Conservation (phyloP, 2,888 invertebrate species). For the Digitonthophagus gazella region DNA sequence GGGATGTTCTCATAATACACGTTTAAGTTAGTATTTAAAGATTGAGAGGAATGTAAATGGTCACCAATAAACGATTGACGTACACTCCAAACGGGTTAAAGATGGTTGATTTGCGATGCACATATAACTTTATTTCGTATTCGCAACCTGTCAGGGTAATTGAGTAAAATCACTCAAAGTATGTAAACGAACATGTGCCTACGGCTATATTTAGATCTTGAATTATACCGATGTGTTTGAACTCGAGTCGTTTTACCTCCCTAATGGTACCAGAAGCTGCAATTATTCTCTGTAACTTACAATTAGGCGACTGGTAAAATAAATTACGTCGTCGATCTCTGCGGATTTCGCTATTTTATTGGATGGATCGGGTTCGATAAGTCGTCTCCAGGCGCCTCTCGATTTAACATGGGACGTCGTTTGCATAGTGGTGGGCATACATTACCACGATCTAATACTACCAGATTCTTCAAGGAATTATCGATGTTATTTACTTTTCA, state of each 20-base stretch:
- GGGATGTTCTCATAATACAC: too few relatives aligned
- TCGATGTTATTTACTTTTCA: not conserved
- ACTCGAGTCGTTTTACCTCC: not conserved
- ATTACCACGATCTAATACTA: not conserved
- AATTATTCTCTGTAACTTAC: not conserved
- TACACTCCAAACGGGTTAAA: not conserved
- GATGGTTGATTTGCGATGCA: not conserved
- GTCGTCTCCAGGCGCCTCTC: not conserved
- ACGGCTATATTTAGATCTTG: not conserved
- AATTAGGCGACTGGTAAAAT: not conserved
- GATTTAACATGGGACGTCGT: not conserved
- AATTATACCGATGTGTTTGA: not conserved
- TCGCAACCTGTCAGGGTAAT: not conserved
- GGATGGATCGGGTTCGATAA: not conserved
- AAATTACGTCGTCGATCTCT: too few relatives aligned
- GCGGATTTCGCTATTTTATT: not conserved
- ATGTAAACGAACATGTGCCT: not conserved
- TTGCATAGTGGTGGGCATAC: not conserved
- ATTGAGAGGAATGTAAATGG: too few relatives aligned
- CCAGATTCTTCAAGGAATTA: not conserved
- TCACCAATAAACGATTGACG: too few relatives aligned
- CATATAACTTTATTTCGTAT: too few relatives aligned
- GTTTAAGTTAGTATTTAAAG: too few relatives aligned
- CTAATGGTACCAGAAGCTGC: not conserved
- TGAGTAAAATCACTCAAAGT: not conserved